Base-by-base conservation (phyloP, 2,888 invertebrate species). In the Ceraclea dissimilis region DNA sequence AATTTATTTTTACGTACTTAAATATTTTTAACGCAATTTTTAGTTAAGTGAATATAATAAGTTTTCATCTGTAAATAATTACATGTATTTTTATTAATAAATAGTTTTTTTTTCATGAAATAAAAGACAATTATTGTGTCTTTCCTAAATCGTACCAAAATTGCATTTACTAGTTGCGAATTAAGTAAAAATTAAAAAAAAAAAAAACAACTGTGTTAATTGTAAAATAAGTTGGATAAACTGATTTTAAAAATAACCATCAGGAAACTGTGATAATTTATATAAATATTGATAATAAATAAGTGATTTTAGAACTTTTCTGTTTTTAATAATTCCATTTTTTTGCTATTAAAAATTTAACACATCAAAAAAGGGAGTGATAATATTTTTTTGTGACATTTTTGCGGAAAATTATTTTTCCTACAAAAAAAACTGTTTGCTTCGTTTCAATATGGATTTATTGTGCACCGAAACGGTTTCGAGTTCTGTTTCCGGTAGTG, bases 401-500 rank as follows among this genome's bases (percentile, higher is more conserved):
- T 13, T 39, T 4, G 4, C 2, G 39, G 13, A 39, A 16, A 8
- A 13, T 39, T 8, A 2, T n/a, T n/a, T n/a, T n/a, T n/a, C n/a
- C n/a, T n/a, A n/a, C n/a, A n/a, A n/a, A n/a, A n/a, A n/a, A 16
- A 39, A 39, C 39, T 39, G 4, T 39, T 39, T 16, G 13, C 13
- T 8, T 39, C 13, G 39, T 8, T 4, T 39, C 39, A 39, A 39
- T 20, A 80, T 80, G 80, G 80, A 80, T 75, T 75, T 81, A 71
- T 71, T 79, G 70, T 81, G 81, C 68, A 78, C 76, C 68, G 81
- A 81, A 71, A 78, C 78, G 66, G 79, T 80, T 68, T 39, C 44
- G 43, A 59, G 52, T 39, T 39, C 39, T 8, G 13, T 16, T 4
- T 39, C 39, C 5, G 46, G 49, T 18, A 22, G 51, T 11, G 52